Conservation (phyloP, 2,797 vertebrate genomes). For the Dryobates pubescens region DNA sequence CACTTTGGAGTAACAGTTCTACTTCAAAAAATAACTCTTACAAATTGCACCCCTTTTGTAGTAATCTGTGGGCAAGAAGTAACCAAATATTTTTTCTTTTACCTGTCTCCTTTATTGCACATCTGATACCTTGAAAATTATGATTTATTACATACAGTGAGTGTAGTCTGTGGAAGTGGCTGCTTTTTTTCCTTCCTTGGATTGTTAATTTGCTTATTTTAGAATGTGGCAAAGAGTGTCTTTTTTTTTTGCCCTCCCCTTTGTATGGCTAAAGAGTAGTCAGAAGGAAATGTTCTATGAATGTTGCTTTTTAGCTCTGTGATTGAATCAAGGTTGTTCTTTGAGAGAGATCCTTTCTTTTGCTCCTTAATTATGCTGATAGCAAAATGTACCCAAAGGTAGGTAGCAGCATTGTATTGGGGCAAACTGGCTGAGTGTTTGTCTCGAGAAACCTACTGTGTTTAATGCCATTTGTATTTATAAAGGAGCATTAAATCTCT, state of each 20-base stretch:
- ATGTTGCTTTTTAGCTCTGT: neutral
- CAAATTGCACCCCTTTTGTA: conserved; percentile 16
- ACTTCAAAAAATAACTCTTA: neutral
- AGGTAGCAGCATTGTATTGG: neutral
- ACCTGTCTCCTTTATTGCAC: neutral
- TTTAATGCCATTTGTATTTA: neutral
- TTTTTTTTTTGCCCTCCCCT: neutral
- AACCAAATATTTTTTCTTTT: conserved; percentile 26
- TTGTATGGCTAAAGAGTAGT: neutral
- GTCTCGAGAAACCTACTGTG: neutral
- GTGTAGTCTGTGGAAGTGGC: conserved; percentile 40
- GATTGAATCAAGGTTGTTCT: neutral
- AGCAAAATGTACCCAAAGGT: neutral
- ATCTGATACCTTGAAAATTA: conserved; percentile 41
- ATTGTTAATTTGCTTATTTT: conserved; percentile 21
- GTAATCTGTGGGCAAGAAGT: neutral
- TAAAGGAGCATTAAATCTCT: neutral
- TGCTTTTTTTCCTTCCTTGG: conserved; percentile 13
- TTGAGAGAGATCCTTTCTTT: neutral
- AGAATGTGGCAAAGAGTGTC: neutral
- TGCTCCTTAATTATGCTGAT: neutral
- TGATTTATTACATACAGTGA: neutral
- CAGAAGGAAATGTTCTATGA: neutral
- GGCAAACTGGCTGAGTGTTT: neutral
- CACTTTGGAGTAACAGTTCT: neutral